Evolutionary conservation across 2,113 vertebrate genomes (phyloP).

Genomic region (Equus przewalskii): DNA sequence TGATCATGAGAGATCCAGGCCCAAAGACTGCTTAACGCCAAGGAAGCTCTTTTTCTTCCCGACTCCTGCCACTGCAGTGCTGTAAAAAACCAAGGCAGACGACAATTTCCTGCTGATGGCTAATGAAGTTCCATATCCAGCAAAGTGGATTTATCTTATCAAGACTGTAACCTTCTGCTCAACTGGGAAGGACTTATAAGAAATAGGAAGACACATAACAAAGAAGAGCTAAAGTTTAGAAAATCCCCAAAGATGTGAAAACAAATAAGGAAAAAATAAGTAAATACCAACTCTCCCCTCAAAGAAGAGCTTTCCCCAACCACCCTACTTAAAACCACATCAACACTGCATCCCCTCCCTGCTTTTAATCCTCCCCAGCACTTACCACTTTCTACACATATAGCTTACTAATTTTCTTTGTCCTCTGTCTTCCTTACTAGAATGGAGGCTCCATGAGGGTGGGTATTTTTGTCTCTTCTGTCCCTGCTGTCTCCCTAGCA

Average conservation of each 20-base stretch:
- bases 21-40: not conserved
- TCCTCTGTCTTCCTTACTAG: not conserved
- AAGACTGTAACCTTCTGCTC: not conserved
- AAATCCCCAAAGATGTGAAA: not conserved
- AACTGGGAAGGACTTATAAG: not conserved
- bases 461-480: not conserved
- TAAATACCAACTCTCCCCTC: not conserved
- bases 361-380: not conserved
- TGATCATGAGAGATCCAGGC: not conserved
- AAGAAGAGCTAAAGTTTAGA: conserved; percentile 20
- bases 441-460: not conserved
- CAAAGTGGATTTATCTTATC: not conserved
- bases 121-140: not conserved
- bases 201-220: not conserved
- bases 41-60: not conserved
- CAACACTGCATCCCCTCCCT: not conserved
- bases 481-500: not conserved
- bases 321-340: not conserved
- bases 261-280: conserved; percentile 40
- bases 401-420: not conserved
- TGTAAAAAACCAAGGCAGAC: not conserved
- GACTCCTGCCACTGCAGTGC: not conserved
- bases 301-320: not conserved
- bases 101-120: not conserved
- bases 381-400: not conserved